phyloP scores from a whole-genome alignment of 2,113 vertebrate genomes.

The Brachypodius melanocephalos region DNA sequence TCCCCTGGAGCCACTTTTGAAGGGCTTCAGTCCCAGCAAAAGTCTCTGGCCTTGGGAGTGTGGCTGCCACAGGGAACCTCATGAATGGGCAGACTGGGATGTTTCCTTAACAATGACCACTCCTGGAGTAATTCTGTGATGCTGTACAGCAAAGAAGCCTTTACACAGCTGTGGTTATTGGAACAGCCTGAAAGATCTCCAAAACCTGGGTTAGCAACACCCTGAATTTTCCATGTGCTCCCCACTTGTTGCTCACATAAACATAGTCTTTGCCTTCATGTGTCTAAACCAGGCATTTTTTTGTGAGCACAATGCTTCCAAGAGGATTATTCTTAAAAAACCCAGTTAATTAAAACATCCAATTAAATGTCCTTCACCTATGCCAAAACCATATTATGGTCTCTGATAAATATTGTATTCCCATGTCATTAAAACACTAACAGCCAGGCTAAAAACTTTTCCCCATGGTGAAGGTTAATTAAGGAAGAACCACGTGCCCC shows the following conservation, averaged over 20 bases:
- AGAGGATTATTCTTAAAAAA: background rate
- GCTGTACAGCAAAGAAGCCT: background rate
- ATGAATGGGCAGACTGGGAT: background rate
- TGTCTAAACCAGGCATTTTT: background rate
- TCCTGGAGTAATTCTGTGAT: background rate
- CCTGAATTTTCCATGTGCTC: background rate
- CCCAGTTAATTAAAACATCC: background rate
- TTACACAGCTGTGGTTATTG: background rate
- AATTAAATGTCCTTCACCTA: background rate
- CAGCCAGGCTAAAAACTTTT: background rate
- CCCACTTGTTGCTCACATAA: background rate
- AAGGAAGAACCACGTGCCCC: background rate
- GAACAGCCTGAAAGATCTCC: background rate
- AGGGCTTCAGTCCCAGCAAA: background rate
- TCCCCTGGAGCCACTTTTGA: background rate
- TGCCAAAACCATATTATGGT: background rate
- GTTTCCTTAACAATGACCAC: background rate
- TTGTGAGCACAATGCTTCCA: background rate
- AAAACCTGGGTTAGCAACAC: background rate
- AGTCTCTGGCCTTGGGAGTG: background rate
- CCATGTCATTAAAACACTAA: background rate
- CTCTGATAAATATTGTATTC: background rate
- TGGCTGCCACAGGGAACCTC: background rate
- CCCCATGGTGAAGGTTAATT: background rate
- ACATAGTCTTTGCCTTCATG: background rate